Base-by-base conservation (phyloP, 2,888 invertebrate species). In the Pardosa pseudoannulata region DNA sequence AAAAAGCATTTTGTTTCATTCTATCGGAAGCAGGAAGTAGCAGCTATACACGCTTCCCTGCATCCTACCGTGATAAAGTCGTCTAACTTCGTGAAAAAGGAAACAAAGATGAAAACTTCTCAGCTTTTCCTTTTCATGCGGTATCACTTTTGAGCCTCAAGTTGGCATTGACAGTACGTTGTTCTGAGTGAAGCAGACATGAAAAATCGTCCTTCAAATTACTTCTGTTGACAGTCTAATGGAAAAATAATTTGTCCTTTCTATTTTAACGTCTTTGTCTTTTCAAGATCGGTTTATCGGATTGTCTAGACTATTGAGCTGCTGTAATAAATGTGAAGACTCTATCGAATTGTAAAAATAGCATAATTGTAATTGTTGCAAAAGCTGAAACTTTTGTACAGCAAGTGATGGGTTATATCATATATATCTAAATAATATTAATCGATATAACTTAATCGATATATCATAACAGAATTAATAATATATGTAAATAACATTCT, bases 21-120 rank as follows among this genome's bases (percentile, higher is more conserved):
- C 36, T 32, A 23, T 67, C 76, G 76, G 76, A 78, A 78, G 76
- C 46, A 78, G 76, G 76, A 78, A 78, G 32, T 28, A 29, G 13
- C 41, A 50, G 50, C 32, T 46, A 78, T 67, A n/a, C 67, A 68
- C 76, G 68, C 68, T 50, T n/a, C 46, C 23, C 23, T 78, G 68
- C 68, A 19, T 67, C 36, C 32, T 67, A 32, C 67, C 67, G 32
- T 67, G 67, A 36, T 36, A 67, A 19, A 36, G 16, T 32, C 36
- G n/a, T 46, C 16, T 23, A 56, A 56, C 56, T 56, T 65, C 29
- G 16, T 67, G 19, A 67, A 23, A 27, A 67, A 67, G 32, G 67
- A 32, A 67, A 67, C 31, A 32, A 67, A 67, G 32, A 32, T 19
- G 67, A 11, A 31, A 67, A 67, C 31, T n/a, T 32, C 9, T 31